phyloP scores from a whole-genome alignment of 2,797 vertebrate species.

The Triplophysa yarkandensis region DNA sequence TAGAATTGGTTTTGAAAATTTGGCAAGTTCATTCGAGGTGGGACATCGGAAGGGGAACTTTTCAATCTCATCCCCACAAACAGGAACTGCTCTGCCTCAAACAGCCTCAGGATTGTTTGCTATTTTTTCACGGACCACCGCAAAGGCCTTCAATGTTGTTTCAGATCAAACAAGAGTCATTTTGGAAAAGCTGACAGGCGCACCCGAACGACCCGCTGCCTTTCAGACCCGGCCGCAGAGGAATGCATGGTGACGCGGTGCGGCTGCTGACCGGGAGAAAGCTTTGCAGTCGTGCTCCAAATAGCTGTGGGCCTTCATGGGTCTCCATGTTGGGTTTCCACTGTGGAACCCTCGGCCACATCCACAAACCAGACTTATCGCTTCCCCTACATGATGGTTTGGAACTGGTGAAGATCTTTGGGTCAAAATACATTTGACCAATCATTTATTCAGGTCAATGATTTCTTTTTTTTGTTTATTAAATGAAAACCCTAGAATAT shows the following conservation, averaged over 20 bases:
- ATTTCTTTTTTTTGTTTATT: constrained; percentile 3
- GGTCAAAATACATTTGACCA: constrained; percentile 19
- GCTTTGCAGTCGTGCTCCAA: constrained; percentile 60
- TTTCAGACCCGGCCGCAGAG: constrained; percentile 61
- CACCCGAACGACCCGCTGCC: constrained; percentile 66
- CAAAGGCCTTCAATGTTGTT: constrained; percentile 71
- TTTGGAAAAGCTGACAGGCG: constrained; percentile 64
- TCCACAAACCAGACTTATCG: constrained; percentile 38
- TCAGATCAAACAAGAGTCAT: constrained; percentile 71
- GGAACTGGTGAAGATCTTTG: constrained; percentile 9
- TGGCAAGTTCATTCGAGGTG: constrained; percentile 4
- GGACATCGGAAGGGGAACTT: constrained; percentile 39
- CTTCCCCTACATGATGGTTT: constrained; percentile 8
- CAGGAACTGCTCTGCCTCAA: constrained; percentile 75
- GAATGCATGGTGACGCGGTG: constrained; percentile 61
- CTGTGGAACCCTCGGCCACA: constrained; percentile 41
- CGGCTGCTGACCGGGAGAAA: constrained; percentile 62
- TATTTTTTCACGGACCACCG: constrained; percentile 67
- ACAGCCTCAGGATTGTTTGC: constrained; percentile 75
- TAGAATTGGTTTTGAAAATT: constrained; percentile 10
- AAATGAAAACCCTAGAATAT: constrained; percentile 2
- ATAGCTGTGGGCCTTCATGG: constrained; percentile 68
- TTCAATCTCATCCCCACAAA: constrained; percentile 56
- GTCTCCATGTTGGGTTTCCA: constrained; percentile 43
- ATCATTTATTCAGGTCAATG: background rate